These are phyloP conservation scores for Rana temporaria DNA, from an alignment of 2,113 vertebrate genomes.

Conservation along the genomic window DNA sequence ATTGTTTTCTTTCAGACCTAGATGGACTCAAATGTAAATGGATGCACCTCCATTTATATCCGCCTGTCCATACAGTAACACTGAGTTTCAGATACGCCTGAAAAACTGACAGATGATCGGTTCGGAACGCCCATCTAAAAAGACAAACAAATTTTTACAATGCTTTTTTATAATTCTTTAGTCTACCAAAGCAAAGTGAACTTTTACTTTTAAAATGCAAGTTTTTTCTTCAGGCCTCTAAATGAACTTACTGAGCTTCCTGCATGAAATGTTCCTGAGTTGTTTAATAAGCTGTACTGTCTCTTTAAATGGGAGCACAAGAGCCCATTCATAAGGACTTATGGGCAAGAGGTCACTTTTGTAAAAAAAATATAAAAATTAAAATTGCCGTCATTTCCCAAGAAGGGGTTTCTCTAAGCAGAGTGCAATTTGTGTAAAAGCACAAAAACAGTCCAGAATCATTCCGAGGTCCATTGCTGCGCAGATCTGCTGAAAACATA, in stretches of 20 bases:
- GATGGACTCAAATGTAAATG: too few relatives aligned
- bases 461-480: too few relatives aligned
- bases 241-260: constrained; percentile 30
- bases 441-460: not conserved
- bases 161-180: too few relatives aligned
- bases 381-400: constrained; percentile 41
- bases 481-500: too few relatives aligned
- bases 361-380: constrained; percentile 38
- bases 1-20: too few relatives aligned
- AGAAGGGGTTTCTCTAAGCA: constrained; percentile 15
- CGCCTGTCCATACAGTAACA: too few relatives aligned
- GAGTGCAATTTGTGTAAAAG: not conserved
- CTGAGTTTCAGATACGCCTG: too few relatives aligned
- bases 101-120: too few relatives aligned
- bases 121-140: too few relatives aligned
- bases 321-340: constrained; percentile 51
- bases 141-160: too few relatives aligned
- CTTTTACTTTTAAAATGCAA: not conserved
- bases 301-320: constrained; percentile 46
- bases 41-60: too few relatives aligned
- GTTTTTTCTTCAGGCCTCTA: not conserved
- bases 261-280: constrained; percentile 13
- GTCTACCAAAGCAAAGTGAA: too few relatives aligned
- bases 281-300: constrained; percentile 38
- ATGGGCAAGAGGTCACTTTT: constrained; percentile 52